A percentile compares a stretch with the other conserved stretches of the same genome.
These are phyloP conservation scores for Nerophis ophidion DNA, from an alignment of 2,113 vertebrate species.

Conservation along the genomic window DNA sequence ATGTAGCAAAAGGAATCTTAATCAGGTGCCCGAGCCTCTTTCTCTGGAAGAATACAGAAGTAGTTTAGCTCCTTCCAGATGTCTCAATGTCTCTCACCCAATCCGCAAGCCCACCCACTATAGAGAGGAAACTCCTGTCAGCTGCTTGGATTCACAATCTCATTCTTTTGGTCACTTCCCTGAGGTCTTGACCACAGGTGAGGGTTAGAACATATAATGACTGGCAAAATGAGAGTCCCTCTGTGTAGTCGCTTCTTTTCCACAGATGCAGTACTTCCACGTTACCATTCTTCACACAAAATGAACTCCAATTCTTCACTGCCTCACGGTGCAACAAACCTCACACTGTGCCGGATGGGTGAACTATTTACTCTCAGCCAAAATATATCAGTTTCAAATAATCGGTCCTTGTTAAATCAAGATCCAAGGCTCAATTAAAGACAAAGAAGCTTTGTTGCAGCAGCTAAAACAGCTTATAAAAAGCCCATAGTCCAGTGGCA, in stretches of 20 bases:
- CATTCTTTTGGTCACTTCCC: conserved; percentile 3
- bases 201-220: conserved; percentile 1
- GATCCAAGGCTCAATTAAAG: background rate
- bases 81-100: background rate
- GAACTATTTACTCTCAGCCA: background rate
- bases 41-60: background rate
- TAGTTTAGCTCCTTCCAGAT: conserved; percentile 1
- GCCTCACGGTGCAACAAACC: background rate
- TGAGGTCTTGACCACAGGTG: conserved; percentile 3
- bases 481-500: too few relatives aligned
- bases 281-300: background rate
- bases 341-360: background rate
- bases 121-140: conserved; percentile 6
- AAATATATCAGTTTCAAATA: background rate
- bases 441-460: background rate
- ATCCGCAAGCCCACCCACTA: conserved; percentile 2
- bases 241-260: background rate
- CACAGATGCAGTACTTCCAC: background rate
- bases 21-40: conserved; percentile 2
- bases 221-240: background rate
- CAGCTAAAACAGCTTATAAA: background rate
- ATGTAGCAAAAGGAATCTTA: background rate
- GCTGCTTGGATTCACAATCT: conserved; percentile 1
- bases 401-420: background rate
- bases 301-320: background rate